A percentile compares a stretch with the other conserved stretches of the same genome.
Conservation (phyloP, 2,113 vertebrate species). For the Globicephala melas region DNA sequence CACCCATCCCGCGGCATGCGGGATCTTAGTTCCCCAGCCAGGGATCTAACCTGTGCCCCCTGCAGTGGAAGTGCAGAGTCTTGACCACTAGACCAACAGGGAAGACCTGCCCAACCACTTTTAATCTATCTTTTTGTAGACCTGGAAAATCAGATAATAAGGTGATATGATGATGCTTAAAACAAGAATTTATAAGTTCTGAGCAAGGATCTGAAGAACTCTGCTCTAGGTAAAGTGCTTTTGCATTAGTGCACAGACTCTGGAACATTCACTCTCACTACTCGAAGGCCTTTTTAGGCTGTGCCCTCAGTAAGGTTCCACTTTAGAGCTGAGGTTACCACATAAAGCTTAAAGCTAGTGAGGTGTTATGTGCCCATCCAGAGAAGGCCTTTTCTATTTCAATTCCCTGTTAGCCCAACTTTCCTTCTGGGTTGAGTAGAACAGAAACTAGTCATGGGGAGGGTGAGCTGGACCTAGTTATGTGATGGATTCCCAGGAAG, state of each 20-base stretch:
- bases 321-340: not conserved
- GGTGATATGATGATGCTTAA: not conserved
- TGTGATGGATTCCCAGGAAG: not conserved
- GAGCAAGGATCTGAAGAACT: not conserved
- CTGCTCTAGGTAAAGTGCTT: not conserved
- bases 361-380: not conserved
- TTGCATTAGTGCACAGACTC: not conserved
- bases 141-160: not conserved
- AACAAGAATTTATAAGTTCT: constrained; percentile 14
- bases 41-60: not conserved
- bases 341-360: not conserved
- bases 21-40: not conserved
- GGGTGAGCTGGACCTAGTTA: not conserved
- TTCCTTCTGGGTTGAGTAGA: not conserved
- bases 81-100: not conserved
- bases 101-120: not conserved
- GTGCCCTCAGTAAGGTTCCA: not conserved
- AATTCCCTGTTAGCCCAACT: not conserved
- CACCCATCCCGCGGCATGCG: not conserved
- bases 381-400: not conserved
- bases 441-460: not conserved
- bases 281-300: not conserved
- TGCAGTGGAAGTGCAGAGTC: not conserved
- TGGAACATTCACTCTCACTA: not conserved
- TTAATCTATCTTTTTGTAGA: not conserved